Percentiles rank a stretch among this genome's conserved stretches.
Conservation (phyloP, 64 coral and sea anemone species). For the Cladopsammia gracilis region DNA sequence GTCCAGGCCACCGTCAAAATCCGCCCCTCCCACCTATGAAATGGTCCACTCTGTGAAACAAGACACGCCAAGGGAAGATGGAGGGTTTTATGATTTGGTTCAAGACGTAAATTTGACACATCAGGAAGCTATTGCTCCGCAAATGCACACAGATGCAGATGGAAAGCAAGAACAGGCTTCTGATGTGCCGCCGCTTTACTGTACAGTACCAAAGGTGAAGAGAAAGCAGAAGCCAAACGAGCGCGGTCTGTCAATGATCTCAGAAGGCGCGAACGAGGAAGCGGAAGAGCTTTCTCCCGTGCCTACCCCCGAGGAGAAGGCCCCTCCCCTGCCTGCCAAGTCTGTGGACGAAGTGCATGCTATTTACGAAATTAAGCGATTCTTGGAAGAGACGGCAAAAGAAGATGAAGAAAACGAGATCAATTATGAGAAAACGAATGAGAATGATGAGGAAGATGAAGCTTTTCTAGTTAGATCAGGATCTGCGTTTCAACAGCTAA, state of each 20-base stretch:
- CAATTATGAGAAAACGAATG: neutral
- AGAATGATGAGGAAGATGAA: neutral
- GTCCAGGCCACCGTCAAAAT: slow-evolving; percentile 28
- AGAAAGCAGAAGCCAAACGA: slow-evolving; percentile 6
- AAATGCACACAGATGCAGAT: neutral
- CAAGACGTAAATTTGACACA: neutral
- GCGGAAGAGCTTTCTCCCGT: neutral
- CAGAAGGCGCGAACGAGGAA: neutral
- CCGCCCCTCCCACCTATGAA: slow-evolving; percentile 47
- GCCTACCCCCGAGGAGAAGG: neutral
- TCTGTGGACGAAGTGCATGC: neutral
- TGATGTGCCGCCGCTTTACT: neutral
- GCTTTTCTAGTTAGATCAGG: neutral
- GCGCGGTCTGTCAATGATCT: slow-evolving; percentile 28
- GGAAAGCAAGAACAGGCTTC: neutral
- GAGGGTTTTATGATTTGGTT: neutral
- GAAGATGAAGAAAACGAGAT: neutral
- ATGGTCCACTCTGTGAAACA: slow-evolving; percentile 1
- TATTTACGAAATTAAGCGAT: slow-evolving; percentile 25
- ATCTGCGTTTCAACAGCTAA: slow-evolving; percentile 26
- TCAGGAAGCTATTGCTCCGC: neutral
- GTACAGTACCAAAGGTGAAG: neutral
- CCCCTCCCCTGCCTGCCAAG: neutral
- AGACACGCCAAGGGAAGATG: neutral
- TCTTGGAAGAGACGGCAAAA: slow-evolving; percentile 1